Evolutionary conservation across 2,113 vertebrate species (phyloP), one percentile per base, ranked within the genome.

Genomic region (Callithrix jacchus): DNA sequence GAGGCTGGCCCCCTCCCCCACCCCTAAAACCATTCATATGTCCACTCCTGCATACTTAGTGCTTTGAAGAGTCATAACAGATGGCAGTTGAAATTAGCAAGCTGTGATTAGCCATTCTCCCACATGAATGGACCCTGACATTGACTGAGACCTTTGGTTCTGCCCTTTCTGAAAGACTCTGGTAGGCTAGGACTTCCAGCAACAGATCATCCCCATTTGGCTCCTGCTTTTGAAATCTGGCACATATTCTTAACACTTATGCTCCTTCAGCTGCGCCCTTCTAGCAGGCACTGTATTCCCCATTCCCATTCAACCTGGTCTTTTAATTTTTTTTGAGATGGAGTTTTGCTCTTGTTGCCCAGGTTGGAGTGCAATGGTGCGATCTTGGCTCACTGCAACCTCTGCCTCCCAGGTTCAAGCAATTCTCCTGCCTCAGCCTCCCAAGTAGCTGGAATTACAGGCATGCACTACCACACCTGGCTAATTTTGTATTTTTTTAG

Each of bases 221-320:
- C 30, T 84, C 81, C 77, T 87, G 94, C 76, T 76, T 95, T 89
- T 83, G 73, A 84, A 91, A 93, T 30, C 54, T 76, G 23, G 54
- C 54, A 77, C 27, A 91, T 66, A 49, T 58, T 90, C 52, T 52
- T 52, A 23, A 64, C 61, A 32, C 70, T 89, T 80, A 74, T 56
- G 49, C 14, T 96, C 40, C 27, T 74, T 61, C 35, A 52, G 71
- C 25, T 54, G 35, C 12, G 11, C 35, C 9, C 47, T 80, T 47
- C 68, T n/a, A 49, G 73, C 14, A 70, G 74, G 47, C 45, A 58
- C 35, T 32, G 54, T 25, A 4, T 52, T 64, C 73, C 16, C 25
- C 64, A 12, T 25, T 21, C 54, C 52, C 52, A 52, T 52, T 52
- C 40, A 25, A 13, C 27, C 23, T 73, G 32, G 10, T 66, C 70